Evolutionary conservation across 2,797 vertebrate species (phyloP).

Genomic region (Crenuchus spilurus): DNA sequence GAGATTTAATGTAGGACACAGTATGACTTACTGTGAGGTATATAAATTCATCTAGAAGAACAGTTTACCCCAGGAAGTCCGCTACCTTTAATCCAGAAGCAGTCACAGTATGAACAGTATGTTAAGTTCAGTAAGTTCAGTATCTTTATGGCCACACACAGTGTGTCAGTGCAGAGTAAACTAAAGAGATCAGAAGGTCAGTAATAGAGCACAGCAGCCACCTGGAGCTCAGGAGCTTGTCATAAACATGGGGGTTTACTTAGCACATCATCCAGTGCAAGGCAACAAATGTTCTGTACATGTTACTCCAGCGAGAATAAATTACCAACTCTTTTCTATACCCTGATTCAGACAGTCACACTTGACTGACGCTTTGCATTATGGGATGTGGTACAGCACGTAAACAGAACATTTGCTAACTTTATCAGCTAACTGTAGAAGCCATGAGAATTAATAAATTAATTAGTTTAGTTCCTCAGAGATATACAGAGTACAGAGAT

Average conservation of each 20-base stretch:
- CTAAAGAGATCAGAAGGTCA: not conserved
- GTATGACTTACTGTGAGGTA: not conserved
- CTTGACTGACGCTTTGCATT: no score
- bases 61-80: not conserved
- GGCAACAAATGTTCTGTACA: not conserved
- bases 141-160: not conserved
- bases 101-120: not conserved
- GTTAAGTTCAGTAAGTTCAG: not conserved
- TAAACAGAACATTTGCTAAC: no score
- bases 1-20: no score
- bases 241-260: not conserved
- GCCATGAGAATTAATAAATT: no score
- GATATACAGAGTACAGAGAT: no score
- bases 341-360: no score
- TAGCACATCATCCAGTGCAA: not conserved
- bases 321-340: no score
- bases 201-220: not conserved
- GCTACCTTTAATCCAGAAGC: not conserved
- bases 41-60: not conserved
- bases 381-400: no score
- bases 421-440: no score
- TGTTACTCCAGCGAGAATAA: not conserved
- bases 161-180: not conserved
- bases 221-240: not conserved
- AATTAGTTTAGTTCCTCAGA: no score